phyloP scores from a whole-genome alignment of 2,797 vertebrate species.

The Peromyscus attwateri region DNA sequence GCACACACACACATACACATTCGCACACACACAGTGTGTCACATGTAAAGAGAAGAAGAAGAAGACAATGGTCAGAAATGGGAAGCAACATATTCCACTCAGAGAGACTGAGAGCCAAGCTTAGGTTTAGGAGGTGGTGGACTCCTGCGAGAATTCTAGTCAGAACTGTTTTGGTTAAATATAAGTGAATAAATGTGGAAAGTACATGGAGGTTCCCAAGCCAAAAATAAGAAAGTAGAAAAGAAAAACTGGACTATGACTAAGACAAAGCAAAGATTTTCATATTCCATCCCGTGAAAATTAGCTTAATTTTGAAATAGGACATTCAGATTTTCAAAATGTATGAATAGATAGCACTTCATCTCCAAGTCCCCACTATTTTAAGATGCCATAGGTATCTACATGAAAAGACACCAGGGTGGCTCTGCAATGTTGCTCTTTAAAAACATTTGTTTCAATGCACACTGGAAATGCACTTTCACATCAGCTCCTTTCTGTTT shows the following conservation, averaged over 20 bases:
- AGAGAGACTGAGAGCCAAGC: background rate
- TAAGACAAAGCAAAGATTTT: background rate
- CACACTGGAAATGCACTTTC: background rate
- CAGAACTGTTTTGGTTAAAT: background rate
- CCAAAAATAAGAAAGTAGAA: background rate
- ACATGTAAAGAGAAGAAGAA: background rate
- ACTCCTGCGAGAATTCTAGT: background rate
- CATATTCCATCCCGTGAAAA: background rate
- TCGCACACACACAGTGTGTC: background rate
- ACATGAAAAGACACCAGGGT: background rate
- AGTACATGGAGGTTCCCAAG: background rate
- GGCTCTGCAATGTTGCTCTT: background rate
- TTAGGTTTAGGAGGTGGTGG: background rate
- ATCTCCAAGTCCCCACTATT: background rate
- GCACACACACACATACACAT: background rate
- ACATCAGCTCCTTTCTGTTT: background rate
- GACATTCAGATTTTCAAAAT: background rate
- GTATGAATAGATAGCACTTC: background rate
- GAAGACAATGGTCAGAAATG: background rate
- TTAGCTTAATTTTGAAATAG: constrained; percentile 18
- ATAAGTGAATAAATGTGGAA: background rate
- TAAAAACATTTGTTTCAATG: background rate
- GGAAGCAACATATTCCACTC: background rate
- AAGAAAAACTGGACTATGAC: background rate
- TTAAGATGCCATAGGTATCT: background rate